Conservation (phyloP, 2,888 invertebrate species). For the Drosophila crucigera region DNA sequence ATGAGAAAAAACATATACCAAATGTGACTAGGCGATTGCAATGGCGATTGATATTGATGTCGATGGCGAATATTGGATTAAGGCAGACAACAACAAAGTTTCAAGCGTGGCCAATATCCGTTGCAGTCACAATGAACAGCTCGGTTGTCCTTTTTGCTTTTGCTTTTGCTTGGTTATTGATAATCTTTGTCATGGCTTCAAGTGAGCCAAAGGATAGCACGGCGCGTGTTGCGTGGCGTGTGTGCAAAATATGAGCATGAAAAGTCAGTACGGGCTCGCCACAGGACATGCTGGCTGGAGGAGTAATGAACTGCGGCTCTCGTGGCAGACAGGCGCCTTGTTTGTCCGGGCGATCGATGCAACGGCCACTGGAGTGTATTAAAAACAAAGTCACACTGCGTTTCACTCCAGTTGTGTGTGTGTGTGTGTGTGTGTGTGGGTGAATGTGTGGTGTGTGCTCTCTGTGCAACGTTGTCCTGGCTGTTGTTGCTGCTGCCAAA, state of each 20-base stretch:
- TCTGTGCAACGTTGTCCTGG: slow-evolving; percentile 35
- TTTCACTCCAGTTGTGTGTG: slow-evolving; percentile 19
- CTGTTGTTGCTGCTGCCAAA: slow-evolving; percentile 70
- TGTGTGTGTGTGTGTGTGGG: slow-evolving; percentile 26
- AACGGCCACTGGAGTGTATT: slow-evolving; percentile 74
- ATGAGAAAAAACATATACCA: slow-evolving; percentile 58
- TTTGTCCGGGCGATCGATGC: slow-evolving; percentile 77
- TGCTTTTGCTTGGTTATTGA: slow-evolving; percentile 64
- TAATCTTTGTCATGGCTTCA: slow-evolving; percentile 71
- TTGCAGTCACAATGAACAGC: slow-evolving; percentile 43
- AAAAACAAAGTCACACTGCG: slow-evolving; percentile 77
- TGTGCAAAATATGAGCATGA: slow-evolving; percentile 63
- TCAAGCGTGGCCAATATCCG: slow-evolving; percentile 70
- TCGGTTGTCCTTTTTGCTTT: slow-evolving; percentile 40
- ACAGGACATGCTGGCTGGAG: slow-evolving; percentile 58
- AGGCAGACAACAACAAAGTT: slow-evolving; percentile 47
- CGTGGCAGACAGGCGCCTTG: slow-evolving; percentile 62
- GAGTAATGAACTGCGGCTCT: slow-evolving; percentile 76
- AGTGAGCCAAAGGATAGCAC: slow-evolving; percentile 60
- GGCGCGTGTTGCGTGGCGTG: slow-evolving; percentile 31
- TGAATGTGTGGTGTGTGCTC: slow-evolving; percentile 37
- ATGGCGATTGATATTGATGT: slow-evolving; percentile 57
- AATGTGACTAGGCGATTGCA: slow-evolving; percentile 24
- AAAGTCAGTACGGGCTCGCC: slow-evolving; percentile 54
- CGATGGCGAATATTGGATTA: slow-evolving; percentile 45